Evolutionary conservation across 2,113 vertebrate genomes (phyloP), one percentile per base, ranked within the genome.

Genomic region (Sinocyclocheilus anophthalmus): DNA sequence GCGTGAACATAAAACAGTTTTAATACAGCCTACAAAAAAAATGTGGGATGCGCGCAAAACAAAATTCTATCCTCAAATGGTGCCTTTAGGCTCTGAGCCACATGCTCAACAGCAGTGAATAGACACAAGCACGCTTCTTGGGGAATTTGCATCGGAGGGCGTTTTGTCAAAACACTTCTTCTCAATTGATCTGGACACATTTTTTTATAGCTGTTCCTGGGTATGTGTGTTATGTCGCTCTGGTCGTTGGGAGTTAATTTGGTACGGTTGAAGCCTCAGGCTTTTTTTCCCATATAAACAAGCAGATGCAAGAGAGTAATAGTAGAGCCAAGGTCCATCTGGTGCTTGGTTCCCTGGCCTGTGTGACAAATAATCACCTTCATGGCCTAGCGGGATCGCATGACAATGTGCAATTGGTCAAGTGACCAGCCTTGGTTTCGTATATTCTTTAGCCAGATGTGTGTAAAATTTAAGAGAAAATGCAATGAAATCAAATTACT

Each of bases 21-120:
- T 65, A 86, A 59, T 33, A 65, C 79, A 81, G 81, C 48, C 30
- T 30, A 14, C 22, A 70, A 76, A 75, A 87, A 65, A 67, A 87
- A 26, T 87, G 70, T 65, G 57, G 81, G 75, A 57, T 45, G 37
- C n/a, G 16, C n/a, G 26, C 83, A 50, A 69, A 81, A 70, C 69
- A 39, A 85, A 86, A 85, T 70, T 65, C 42, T 78, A 50, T 80
- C 86, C 76, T 86, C 72, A 70, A 88, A 67, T 72, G 67, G 59
- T 84, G 76, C 85, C 76, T 84, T 81, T 72, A 76, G 72, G 79
- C 70, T 61, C 37, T 14, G 76, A 87, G 59, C 72, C 84, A 59
- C 77, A 87, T 26, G 59, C 42, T 86, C 37, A 72, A 3, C 59
- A 42, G 59, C 65, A 72, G 63, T 73, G 50, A 84, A 87, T n/a